Evolutionary conservation across 2,888 invertebrate genomes (phyloP), one percentile per base, ranked within the genome.

Genomic region (Ochropleura leucogaster): DNA sequence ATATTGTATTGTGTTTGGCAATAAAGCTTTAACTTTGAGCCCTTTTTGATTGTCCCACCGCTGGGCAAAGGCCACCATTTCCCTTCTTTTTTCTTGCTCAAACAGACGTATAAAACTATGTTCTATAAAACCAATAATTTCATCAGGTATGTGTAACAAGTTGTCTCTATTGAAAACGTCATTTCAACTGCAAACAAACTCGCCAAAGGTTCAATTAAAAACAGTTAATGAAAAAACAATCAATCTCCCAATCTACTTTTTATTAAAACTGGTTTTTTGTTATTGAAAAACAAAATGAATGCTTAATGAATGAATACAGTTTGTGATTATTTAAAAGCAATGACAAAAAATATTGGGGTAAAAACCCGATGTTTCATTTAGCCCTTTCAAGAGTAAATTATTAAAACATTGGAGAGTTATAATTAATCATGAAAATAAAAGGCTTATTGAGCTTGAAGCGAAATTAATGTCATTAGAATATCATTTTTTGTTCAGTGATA

Each of bases 141-240:
- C 12, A 57, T 30, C 30, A 30, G 30, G 30, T 30, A 30, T 30
- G 30, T 30, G 16, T 57, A 30, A 7, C 30, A 16, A 40, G 16
- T 59, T 51, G 8, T 57, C 42, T 65, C 40, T 8, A 68, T 51
- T 47, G 51, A 18, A 57, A 44, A 18, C 6, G 59, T 59, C 59
- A 14, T 67, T 68, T 64, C 18, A 71, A 68, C 53, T 59, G 40
- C 14, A 63, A 57, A 72, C 42, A 49, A 68, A 71, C 20, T 71
- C 51, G 64, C 16, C 14, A 75, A 68, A 71, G 51, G 62, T 72
- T 69, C 62, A 67, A 77, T 72, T 72, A 68, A 60, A 79, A 67
- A 49, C n/a, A 8, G 30, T 67, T 79, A 53, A 67, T 68, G 40
- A 44, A 76, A 57, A 70, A 46, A 51, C 18, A n/a, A 69, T 63